phyloP scores from a whole-genome alignment of 2,113 vertebrate species.

The Xiphophorus maculatus region DNA sequence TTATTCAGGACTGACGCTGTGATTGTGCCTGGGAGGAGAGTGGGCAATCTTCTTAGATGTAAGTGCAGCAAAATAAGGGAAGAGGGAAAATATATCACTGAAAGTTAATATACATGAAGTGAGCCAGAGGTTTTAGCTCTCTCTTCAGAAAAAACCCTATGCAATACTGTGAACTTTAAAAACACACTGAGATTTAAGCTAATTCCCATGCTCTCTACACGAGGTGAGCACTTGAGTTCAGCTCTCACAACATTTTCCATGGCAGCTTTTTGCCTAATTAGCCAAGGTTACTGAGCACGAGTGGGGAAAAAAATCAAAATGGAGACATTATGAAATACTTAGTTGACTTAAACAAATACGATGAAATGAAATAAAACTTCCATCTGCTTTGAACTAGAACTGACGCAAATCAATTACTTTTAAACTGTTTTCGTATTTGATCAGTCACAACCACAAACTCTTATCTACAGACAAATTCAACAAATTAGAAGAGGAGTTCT shows the following conservation, averaged over 20 bases:
- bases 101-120: constrained; percentile 50
- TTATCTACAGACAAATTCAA: no score
- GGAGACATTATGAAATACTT: neutral
- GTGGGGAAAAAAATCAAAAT: neutral
- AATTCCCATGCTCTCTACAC: constrained; percentile 49
- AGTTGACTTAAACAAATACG: neutral
- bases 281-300: neutral
- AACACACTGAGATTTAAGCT: constrained; percentile 45
- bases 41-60: constrained; percentile 2
- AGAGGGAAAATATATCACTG: constrained; percentile 51
- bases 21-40: constrained; percentile 41
- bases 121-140: constrained; percentile 38
- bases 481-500: no score
- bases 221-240: constrained; percentile 30
- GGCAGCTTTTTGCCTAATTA: constrained; percentile 10
- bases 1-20: constrained; percentile 43
- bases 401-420: neutral
- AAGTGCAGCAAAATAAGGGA: constrained; percentile 36
- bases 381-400: neutral
- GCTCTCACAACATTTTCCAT: constrained; percentile 35
- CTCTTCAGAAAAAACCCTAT: constrained; percentile 39
- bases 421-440: no score
- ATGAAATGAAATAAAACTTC: neutral
- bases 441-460: no score
- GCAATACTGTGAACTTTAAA: constrained; percentile 22